Percentiles rank a stretch among this genome's conserved stretches.
These are phyloP conservation scores for Microtus ochrogaster DNA, from an alignment of 2,113 vertebrate genomes.

Conservation along the genomic window DNA sequence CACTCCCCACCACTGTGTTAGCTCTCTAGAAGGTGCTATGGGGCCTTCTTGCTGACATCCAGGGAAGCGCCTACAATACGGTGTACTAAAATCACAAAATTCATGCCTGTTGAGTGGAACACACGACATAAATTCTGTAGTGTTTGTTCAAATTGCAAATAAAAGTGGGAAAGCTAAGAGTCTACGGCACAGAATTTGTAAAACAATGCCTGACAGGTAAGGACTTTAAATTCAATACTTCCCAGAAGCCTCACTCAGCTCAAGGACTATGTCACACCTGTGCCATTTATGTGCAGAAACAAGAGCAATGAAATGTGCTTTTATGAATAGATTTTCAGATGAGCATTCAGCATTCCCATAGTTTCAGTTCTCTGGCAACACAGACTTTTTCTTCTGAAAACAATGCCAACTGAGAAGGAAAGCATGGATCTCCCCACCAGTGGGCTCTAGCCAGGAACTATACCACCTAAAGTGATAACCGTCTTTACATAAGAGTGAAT, in stretches of 20 bases:
- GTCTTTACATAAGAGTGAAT: constrained; percentile 10
- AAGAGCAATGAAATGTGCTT: background rate
- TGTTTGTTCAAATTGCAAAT: background rate
- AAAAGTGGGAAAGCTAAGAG: background rate
- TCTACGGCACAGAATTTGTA: background rate
- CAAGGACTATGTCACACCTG: background rate
- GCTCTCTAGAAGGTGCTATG: background rate
- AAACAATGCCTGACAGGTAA: background rate
- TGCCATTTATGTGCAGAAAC: constrained; percentile 11
- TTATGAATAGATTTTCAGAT: background rate
- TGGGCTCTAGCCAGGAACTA: background rate
- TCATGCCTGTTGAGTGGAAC: background rate
- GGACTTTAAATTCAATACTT: background rate
- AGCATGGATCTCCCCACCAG: background rate
- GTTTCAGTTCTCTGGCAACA: background rate
- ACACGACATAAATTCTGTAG: background rate
- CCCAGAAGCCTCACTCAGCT: background rate
- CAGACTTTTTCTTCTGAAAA: background rate
- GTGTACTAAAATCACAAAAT: background rate
- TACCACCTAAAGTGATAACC: background rate
- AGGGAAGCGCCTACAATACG: background rate
- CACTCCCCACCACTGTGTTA: fast-evolving
- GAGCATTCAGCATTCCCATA: background rate
- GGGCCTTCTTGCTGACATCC: background rate
- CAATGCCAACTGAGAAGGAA: background rate